Base-by-base conservation (phyloP, 2,888 invertebrate genomes). In the Apamea monoglypha region DNA sequence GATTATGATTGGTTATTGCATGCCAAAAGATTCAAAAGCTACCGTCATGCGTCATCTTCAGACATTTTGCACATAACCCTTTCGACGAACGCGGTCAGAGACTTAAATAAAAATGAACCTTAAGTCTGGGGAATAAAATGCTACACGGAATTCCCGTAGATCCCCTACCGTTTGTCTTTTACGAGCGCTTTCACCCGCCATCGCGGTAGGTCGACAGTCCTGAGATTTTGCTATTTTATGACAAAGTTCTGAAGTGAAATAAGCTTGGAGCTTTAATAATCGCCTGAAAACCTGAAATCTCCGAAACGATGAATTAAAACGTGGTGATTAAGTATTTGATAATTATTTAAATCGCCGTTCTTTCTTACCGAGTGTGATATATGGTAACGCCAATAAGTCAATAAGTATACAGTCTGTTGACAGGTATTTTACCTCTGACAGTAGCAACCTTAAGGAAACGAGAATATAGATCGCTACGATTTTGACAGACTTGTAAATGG, bases 161-260 rank as follows among this genome's bases (percentile, higher is more conserved):
- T 74, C n/a, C 63, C 47, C 50, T 72, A 68, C 50, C 76, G 73
- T 82, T 83, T 80, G 68, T 73, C 72, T 76, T 85, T 87, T 81
- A 82, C 67, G 82, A 87, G 71, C 72, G 68, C 53, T 81, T 77
- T 78, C 69, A 61, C 66, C 32, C 29, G 74, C 56, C 72, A 71
- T 78, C 75, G 56, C 63, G 67, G 76, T 68, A 70, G 76, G 36
- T 76, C 21, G 40, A 64, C 44, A 63, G 61, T 68, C 18, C 47
- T 68, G 59, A 74, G 69, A 76, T 72, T 72, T 69, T 7, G 36
- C 53, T 71, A 81, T 80, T 78, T 81, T 78, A 73, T 67, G 32
- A 47, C 47, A n/a, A 71, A 47, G 25, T 80, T 76, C 79, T 36
- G 53, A 36, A 59, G 10, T 16, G 5, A 36, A 36, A n/a, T 25